A percentile compares a stretch with the other conserved stretches of the same genome.
These are phyloP conservation scores for Melikaiella ostensackeni DNA, from an alignment of 2,888 invertebrate genomes.

Conservation along the genomic window DNA sequence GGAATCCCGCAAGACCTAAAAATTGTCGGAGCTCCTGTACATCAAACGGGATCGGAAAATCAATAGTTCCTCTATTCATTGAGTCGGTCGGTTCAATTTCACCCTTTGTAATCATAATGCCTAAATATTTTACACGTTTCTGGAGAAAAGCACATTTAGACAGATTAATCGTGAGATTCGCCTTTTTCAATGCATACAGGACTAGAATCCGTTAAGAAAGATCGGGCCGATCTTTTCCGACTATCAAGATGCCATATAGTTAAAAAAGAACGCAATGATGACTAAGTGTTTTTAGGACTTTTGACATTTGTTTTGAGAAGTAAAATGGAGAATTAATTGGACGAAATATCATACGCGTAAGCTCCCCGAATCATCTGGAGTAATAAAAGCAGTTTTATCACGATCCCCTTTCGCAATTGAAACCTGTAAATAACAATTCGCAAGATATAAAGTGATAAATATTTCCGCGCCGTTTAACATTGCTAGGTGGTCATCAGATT, in stretches of 20 bases:
- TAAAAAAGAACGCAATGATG: conserved; percentile 56
- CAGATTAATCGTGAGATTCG: conserved; percentile 54
- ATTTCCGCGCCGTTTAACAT: conserved; percentile 9
- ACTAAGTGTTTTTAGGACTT: conserved; percentile 40
- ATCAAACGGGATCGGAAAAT: too few species aligned
- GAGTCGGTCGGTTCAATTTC: not conserved
- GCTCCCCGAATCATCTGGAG: conserved; percentile 41
- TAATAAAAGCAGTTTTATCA: conserved; percentile 41
- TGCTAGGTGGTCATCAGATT: conserved; percentile 41
- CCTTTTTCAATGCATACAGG: conserved; percentile 50
- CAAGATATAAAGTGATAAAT: conserved; percentile 43
- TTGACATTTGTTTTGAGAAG: conserved; percentile 36
- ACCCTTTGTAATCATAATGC: conserved; percentile 37
- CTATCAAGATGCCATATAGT: conserved; percentile 62
- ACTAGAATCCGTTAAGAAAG: too few species aligned
- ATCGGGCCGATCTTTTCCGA: conserved; percentile 51
- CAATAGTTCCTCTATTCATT: not conserved
- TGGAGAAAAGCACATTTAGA: conserved; percentile 58
- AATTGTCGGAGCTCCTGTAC: too few species aligned
- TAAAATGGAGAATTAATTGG: conserved; percentile 58
- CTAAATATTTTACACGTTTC: conserved; percentile 57
- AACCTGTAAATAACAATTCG: conserved; percentile 46
- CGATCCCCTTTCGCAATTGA: conserved; percentile 34
- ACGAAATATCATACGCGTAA: conserved; percentile 54
- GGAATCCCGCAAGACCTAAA: not conserved